These are phyloP conservation scores for Chymomyza amoena DNA, from an alignment of 2,888 invertebrate genomes.

Conservation along the genomic window DNA sequence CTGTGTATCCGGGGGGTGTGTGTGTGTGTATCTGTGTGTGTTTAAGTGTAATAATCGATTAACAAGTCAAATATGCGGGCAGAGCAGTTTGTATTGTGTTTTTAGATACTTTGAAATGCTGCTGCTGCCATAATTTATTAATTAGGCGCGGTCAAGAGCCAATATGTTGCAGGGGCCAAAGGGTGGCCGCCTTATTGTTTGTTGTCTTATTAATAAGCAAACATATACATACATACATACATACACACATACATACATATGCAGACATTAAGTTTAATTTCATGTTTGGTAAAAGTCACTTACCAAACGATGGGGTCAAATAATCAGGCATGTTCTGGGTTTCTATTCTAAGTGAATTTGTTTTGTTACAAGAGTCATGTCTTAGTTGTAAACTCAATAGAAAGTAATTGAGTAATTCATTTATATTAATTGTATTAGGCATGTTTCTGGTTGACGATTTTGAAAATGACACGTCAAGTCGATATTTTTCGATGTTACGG, in stretches of 20 bases:
- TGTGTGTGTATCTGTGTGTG: constrained; percentile 4
- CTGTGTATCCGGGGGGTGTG: neutral
- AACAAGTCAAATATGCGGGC: constrained; percentile 58
- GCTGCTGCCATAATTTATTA: constrained; percentile 38
- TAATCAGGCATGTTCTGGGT: too few species aligned
- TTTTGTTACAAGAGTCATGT: too few species aligned
- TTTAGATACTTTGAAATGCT: constrained; percentile 9
- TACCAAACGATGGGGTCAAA: neutral
- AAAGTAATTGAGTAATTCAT: too few species aligned
- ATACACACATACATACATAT: too few species aligned
- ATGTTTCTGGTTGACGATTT: too few species aligned
- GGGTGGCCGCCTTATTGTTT: neutral
- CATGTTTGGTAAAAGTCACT: neutral
- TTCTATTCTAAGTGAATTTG: too few species aligned
- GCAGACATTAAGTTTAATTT: neutral
- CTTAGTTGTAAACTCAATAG: too few species aligned
- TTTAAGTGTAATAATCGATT: constrained; percentile 20
- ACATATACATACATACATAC: neutral
- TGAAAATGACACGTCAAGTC: too few species aligned
- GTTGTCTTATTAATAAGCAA: neutral
- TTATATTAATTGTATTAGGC: too few species aligned
- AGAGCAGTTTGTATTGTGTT: constrained; percentile 30
- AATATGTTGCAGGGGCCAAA: neutral
- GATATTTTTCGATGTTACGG: too few species aligned
- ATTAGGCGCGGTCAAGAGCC: constrained; percentile 36